phyloP scores from a whole-genome alignment of 2,888 invertebrate species.

The Crepidodera aurea region DNA sequence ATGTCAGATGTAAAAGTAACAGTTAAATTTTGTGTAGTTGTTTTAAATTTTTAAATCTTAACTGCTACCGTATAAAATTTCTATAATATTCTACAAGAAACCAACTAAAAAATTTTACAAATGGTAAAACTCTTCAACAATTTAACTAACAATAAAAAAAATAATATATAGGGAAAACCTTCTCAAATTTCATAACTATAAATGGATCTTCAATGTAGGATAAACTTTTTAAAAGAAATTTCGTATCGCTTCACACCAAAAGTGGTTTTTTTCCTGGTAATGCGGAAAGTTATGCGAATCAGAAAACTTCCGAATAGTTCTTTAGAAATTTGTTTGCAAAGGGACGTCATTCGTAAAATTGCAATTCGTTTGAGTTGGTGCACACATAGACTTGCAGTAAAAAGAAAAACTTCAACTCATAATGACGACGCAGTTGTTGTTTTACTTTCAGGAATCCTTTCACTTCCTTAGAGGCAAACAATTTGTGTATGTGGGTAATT shows the following conservation, averaged over 20 bases:
- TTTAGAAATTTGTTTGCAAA: background rate
- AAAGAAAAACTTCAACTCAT: background rate
- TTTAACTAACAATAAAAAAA: too few relatives aligned
- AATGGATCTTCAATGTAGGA: background rate
- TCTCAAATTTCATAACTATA: background rate
- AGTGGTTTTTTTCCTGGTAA: constrained; percentile 2
- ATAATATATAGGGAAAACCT: too few relatives aligned
- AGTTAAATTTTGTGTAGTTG: too few relatives aligned
- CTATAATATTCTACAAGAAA: too few relatives aligned
- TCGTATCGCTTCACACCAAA: background rate
- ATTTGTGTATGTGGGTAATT: too few relatives aligned
- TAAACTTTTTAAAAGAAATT: background rate
- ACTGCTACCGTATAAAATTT: too few relatives aligned
- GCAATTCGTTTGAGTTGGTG: constrained; percentile 4
- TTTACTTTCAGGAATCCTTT: background rate
- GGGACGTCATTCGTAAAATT: constrained; percentile 5
- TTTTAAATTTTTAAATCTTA: too few relatives aligned
- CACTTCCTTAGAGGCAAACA: too few relatives aligned
- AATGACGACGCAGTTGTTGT: background rate
- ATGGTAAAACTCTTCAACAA: too few relatives aligned
- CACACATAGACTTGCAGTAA: background rate
- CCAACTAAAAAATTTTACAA: too few relatives aligned
- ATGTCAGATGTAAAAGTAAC: too few relatives aligned
- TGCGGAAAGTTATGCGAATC: constrained; percentile 9
- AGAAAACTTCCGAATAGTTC: constrained; percentile 3